Evolutionary conservation across 1,140 invertebrate genomes (phyloP).

Genomic region (Drosophila dunni): DNA sequence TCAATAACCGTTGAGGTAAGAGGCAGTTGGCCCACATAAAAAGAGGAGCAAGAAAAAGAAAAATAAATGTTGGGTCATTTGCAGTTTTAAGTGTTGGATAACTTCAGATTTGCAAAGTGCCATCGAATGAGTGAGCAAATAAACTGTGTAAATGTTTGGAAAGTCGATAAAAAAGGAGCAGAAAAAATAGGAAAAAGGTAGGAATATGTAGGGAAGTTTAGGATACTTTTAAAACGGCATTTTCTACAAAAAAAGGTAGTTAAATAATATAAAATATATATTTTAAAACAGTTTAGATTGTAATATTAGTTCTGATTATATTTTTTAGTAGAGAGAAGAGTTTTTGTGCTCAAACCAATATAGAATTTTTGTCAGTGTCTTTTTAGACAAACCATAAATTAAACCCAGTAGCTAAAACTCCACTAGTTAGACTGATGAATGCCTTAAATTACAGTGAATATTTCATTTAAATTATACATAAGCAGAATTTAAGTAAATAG

Average conservation of each 20-base stretch:
- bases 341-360: no score
- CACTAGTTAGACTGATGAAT: constrained; percentile 57
- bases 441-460: constrained; percentile 55
- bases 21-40: constrained; percentile 22
- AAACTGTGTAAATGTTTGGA: neutral
- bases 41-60: no score
- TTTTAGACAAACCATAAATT: neutral
- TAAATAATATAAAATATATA: no score
- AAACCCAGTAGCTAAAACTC: constrained; percentile 29
- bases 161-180: constrained; percentile 12
- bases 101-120: constrained; percentile 44
- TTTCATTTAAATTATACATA: constrained; percentile 79
- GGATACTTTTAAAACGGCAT: no score
- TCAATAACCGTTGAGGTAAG: constrained; percentile 60
- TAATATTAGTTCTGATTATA: no score
- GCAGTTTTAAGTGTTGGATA: constrained; percentile 40
- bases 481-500: constrained; percentile 46
- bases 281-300: no score
- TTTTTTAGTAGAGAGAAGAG: no score
- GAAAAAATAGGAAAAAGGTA: neutral
- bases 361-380: no score
- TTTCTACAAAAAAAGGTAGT: no score
- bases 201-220: neutral
- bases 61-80: constrained; percentile 69
- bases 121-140: constrained; percentile 49